phyloP scores from a whole-genome alignment of 1,140 invertebrate species.

The Thalassaphorura encarpata region DNA sequence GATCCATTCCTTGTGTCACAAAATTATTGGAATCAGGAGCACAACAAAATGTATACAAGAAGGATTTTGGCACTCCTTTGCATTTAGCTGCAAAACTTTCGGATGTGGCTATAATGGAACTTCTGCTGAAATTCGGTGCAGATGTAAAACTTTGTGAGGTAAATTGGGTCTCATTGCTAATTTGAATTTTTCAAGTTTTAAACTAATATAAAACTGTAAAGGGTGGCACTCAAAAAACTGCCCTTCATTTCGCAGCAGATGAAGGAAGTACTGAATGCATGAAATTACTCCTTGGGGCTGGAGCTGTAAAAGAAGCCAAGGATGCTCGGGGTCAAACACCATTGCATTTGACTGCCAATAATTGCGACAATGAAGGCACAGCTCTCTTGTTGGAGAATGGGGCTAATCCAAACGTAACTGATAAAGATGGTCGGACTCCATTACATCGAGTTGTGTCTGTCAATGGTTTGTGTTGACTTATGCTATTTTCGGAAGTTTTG shows the following conservation, averaged over 20 bases:
- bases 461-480: not conserved
- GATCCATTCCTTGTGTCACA: slow-evolving; percentile 18
- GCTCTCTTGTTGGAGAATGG: not conserved
- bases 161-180: not conserved
- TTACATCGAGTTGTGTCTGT: slow-evolving; percentile 58
- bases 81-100: slow-evolving; percentile 27
- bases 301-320: slow-evolving; percentile 49
- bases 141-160: slow-evolving; percentile 7
- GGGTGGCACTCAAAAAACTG: not conserved
- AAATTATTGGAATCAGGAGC: slow-evolving; percentile 28
- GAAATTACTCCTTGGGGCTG: slow-evolving; percentile 42
- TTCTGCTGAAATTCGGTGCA: slow-evolving; percentile 26
- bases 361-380: not conserved
- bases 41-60: slow-evolving; percentile 13
- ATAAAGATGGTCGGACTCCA: slow-evolving; percentile 45
- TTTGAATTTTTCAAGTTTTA: not conserved
- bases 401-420: slow-evolving; percentile 29
- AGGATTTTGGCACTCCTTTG: slow-evolving; percentile 28
- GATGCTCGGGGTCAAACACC: slow-evolving; percentile 6
- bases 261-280: slow-evolving; percentile 2
- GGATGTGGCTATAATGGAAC: slow-evolving; percentile 20
- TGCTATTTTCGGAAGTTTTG: no score
- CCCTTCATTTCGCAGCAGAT: slow-evolving; percentile 20
- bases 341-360: slow-evolving; percentile 8
- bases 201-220: not conserved